phyloP scores from a whole-genome alignment of 2,113 vertebrate species.

The Syngnathus floridae region DNA sequence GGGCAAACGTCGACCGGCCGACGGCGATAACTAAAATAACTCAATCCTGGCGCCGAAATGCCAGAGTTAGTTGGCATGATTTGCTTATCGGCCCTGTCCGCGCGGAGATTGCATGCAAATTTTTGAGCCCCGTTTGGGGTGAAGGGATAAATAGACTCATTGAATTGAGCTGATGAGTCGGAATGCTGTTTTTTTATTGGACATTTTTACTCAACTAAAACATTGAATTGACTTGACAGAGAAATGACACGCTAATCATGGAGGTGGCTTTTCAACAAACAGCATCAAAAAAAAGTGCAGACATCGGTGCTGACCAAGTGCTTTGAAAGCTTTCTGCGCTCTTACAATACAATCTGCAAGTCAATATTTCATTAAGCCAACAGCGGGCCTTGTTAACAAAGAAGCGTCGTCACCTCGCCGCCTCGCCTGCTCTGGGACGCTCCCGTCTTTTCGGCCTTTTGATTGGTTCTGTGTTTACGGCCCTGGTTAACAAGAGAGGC shows the following conservation, averaged over 20 bases:
- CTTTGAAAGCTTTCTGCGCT: conserved; percentile 55
- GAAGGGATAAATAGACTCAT: background rate
- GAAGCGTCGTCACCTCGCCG: conserved; percentile 41
- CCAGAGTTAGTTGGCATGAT: conserved; percentile 43
- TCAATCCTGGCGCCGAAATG: conserved; percentile 24
- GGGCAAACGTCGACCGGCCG: conserved; percentile 26
- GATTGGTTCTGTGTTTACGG: conserved; percentile 44
- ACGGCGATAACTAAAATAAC: conserved; percentile 36
- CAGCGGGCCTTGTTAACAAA: conserved; percentile 53
- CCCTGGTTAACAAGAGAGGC: background rate
- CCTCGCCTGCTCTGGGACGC: background rate
- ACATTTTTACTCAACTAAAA: conserved; percentile 16
- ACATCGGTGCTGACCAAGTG: conserved; percentile 51
- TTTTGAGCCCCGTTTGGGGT: conserved; percentile 9
- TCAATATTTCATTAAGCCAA: conserved; percentile 73
- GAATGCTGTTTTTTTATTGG: conserved; percentile 10
- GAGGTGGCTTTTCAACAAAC: conserved; percentile 37
- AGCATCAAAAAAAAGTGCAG: conserved; percentile 55
- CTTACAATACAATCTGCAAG: conserved; percentile 66
- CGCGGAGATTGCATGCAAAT: conserved; percentile 21
- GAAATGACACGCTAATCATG: conserved; percentile 37
- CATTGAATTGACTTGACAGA: conserved; percentile 9
- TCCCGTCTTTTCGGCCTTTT: conserved; percentile 4
- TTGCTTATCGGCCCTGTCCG: conserved; percentile 54
- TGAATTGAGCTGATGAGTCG: conserved; percentile 20